Percentiles rank a stretch among this genome's conserved stretches.
phyloP scores from a whole-genome alignment of 92 coral and sea anemone species.

The Bergia puertoricense region DNA sequence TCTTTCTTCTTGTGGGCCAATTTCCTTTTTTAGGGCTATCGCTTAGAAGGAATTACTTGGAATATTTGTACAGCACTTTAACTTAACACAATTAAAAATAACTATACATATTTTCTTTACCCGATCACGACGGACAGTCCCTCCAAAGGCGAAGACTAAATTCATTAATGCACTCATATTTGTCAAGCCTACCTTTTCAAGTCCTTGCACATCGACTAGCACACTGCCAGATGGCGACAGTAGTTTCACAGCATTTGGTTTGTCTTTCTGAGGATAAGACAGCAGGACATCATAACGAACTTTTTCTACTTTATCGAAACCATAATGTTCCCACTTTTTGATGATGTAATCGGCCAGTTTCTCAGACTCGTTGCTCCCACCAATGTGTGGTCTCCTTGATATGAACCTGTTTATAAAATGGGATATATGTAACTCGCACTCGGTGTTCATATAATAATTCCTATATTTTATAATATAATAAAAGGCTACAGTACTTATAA shows the following conservation, averaged over 20 bases:
- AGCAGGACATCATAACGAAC: conserved; percentile 72
- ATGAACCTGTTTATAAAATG: conserved; percentile 49
- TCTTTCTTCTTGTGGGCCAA: no score
- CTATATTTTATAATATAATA: no score
- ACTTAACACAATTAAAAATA: no score
- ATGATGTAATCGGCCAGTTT: conserved; percentile 72
- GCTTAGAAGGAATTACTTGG: no score
- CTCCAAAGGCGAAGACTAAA: background rate
- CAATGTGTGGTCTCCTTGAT: conserved; percentile 75
- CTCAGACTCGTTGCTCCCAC: conserved; percentile 62
- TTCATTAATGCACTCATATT: background rate
- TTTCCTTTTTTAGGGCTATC: no score
- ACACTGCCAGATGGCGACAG: conserved; percentile 44
- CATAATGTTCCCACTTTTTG: conserved; percentile 67
- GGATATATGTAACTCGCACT: background rate
- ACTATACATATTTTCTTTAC: no score
- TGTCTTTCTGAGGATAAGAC: conserved; percentile 68
- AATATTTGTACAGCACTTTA: no score
- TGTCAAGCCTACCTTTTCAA: conserved; percentile 61
- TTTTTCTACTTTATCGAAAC: conserved; percentile 82
- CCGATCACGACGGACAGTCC: no score
- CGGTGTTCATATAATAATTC: background rate
- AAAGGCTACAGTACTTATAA: no score
- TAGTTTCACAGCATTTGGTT: conserved; percentile 70
- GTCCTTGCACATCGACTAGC: conserved; percentile 68